Evolutionary conservation across 2,888 invertebrate species (phyloP).

Genomic region (Megalurothrips usitatus): DNA sequence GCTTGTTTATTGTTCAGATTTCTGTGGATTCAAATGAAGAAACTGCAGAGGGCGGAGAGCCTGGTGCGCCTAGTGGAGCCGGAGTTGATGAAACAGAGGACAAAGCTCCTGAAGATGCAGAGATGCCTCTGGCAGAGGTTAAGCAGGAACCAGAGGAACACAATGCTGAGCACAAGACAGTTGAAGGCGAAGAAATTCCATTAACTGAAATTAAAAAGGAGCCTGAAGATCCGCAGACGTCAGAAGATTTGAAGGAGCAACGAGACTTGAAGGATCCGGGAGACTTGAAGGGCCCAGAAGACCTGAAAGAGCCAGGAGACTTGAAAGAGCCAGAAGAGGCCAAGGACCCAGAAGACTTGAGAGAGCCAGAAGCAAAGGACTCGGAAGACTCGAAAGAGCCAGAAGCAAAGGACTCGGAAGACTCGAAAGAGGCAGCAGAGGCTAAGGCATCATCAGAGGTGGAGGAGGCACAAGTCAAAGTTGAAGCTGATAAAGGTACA

Average conservation of each 20-base stretch:
- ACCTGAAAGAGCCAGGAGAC: too few relatives aligned
- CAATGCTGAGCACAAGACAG: slow-evolving; percentile 30
- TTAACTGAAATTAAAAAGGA: slow-evolving; percentile 32
- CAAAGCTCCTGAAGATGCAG: slow-evolving; percentile 18
- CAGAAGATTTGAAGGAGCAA: too few relatives aligned
- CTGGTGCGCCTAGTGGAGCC: slow-evolving; percentile 31
- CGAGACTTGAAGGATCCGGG: too few relatives aligned
- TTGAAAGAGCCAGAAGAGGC: too few relatives aligned
- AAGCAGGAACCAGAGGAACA: slow-evolving; percentile 35
- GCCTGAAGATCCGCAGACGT: background rate
- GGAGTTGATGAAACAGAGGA: slow-evolving; percentile 36
- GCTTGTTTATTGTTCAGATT: slow-evolving; percentile 12
- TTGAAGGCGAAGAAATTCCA: slow-evolving; percentile 29
- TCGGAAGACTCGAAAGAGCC: slow-evolving; percentile 32
- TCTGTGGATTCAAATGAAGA: slow-evolving; percentile 34
- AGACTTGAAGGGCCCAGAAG: too few relatives aligned
- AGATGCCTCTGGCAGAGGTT: slow-evolving; percentile 31
- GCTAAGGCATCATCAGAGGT: slow-evolving; percentile 32
- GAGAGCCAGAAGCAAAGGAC: slow-evolving; percentile 18
- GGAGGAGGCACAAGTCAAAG: background rate
- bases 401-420: slow-evolving; percentile 29
- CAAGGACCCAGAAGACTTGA: too few relatives aligned
- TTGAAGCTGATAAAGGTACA: too few relatives aligned
- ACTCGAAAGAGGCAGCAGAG: slow-evolving; percentile 20
- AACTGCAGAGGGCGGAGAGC: slow-evolving; percentile 31